These are phyloP conservation scores for Cephus sareptanus DNA, from an alignment of 2,888 invertebrate species.

Conservation along the genomic window DNA sequence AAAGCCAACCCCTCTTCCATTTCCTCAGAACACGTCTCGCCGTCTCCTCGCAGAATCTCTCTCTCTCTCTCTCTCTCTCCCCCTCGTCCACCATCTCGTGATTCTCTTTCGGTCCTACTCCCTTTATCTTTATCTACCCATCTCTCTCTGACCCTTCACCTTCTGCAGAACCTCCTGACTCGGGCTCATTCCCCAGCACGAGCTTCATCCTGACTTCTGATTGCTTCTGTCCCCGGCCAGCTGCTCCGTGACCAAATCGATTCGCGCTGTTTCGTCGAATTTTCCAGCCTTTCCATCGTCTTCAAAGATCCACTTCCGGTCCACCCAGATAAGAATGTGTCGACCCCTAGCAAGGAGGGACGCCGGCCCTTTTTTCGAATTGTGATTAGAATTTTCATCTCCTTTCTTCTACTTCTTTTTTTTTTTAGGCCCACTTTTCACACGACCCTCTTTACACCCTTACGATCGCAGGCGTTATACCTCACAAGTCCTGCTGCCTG, in stretches of 20 bases:
- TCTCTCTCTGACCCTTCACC: conserved; percentile 12
- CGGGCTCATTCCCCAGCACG: conserved; percentile 34
- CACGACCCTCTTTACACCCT: neutral
- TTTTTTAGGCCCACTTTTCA: neutral
- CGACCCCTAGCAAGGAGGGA: neutral
- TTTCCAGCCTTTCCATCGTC: conserved; percentile 24
- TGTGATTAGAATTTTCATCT: neutral
- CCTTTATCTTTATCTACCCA: conserved; percentile 13
- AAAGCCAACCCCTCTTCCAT: conserved; percentile 7
- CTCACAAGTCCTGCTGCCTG: neutral
- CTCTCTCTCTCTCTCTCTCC: neutral
- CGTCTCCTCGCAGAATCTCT: neutral
- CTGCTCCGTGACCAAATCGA: conserved; percentile 54
- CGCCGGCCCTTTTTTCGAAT: neutral
- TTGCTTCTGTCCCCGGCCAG: conserved; percentile 56
- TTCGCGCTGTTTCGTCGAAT: conserved; percentile 45
- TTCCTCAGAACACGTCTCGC: conserved; percentile 3
- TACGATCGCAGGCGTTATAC: neutral
- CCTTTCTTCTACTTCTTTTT: neutral
- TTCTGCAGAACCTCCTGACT: conserved; percentile 10
- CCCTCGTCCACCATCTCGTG: conserved; percentile 4
- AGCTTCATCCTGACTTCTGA: conserved; percentile 51
- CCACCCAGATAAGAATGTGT: neutral
- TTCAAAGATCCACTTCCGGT: neutral
- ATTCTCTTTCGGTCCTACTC: neutral